Base-by-base conservation (phyloP, 2,113 vertebrate species). In the Ginglymostoma cirratum region DNA sequence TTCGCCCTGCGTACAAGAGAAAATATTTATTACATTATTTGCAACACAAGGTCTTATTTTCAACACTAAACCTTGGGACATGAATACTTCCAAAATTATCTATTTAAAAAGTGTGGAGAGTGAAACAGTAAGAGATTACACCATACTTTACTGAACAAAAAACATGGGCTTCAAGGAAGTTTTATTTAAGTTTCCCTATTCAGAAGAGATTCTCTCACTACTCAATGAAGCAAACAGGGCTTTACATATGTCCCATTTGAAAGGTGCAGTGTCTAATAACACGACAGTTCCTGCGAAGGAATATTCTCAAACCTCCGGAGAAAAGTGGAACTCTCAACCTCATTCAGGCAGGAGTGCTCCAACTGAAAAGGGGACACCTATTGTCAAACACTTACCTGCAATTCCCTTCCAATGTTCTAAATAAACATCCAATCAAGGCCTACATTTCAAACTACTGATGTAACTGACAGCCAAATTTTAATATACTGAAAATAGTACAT, bases 1-100 rank as follows among this genome's bases (percentile, higher is more conserved):
- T 97, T 99, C 99, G 66, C 99, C 99, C 99, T 99, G 96, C 0
- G 96, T 8, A 5, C 14, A 83, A 48, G 38, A 83, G 34, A 78
- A 80, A n/a, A 72, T 23, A 30, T 78, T 48, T 21, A 38, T 42
- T 52, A 65, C 48, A 96, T 69, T 69, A 6, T 55, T 42, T 86
- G 52, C 38, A 21, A 96, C 45, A 4, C 72, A 96, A 76, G 27
- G 76, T 76, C 14, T 3, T 34, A 83, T n/a, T 61, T 14, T 21
- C 19, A 61, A 85, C 72, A 95, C n/a, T 27, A 48, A 42, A 95
- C n/a, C 23, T 5, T 27, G 38, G 67, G 24, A 48, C 27, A n/a
- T n/a, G n/a, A n/a, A n/a, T n/a, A n/a, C n/a, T n/a, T n/a, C n/a
- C n/a, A n/a, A n/a, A n/a, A n/a, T n/a, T n/a, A n/a, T n/a, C n/a